phyloP scores from a whole-genome alignment of 2,797 vertebrate genomes.

The Gymnoscopelus microlampas region DNA sequence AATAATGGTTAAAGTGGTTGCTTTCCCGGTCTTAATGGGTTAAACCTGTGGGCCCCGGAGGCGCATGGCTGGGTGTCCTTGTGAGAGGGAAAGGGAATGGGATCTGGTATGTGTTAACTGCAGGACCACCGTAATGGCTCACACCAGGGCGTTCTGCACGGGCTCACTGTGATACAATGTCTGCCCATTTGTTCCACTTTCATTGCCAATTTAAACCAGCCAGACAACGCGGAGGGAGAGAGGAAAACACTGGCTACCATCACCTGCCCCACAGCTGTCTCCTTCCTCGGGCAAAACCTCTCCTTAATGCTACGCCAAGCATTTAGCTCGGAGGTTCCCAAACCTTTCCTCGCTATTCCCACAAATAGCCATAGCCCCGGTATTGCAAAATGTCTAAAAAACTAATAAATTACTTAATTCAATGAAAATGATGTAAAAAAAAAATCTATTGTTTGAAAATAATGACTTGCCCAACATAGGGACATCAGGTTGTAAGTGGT shows the following conservation, averaged over 20 bases:
- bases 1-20: no score
- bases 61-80: conserved; percentile 56
- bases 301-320: conserved; percentile 4
- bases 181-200: conserved; percentile 30
- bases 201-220: conserved; percentile 35
- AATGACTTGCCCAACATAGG: no score
- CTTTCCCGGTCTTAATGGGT: no score
- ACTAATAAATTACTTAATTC: no score
- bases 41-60: conserved; percentile 50
- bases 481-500: no score
- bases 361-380: no score
- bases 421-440: no score
- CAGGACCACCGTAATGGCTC: no score
- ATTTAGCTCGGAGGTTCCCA: conserved; percentile 1
- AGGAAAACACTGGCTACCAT: conserved; percentile 28
- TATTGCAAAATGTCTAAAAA: no score
- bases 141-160: no score
- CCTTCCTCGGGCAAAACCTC: neutral
- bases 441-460: no score
- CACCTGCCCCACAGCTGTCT: neutral
- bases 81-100: conserved; percentile 41
- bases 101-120: conserved; percentile 63
- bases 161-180: conserved; percentile 6
- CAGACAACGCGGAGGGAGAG: conserved; percentile 7
- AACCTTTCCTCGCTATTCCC: no score